These are phyloP conservation scores for Ochotona princeps DNA, from an alignment of 2,113 vertebrate genomes.

Conservation along the genomic window DNA sequence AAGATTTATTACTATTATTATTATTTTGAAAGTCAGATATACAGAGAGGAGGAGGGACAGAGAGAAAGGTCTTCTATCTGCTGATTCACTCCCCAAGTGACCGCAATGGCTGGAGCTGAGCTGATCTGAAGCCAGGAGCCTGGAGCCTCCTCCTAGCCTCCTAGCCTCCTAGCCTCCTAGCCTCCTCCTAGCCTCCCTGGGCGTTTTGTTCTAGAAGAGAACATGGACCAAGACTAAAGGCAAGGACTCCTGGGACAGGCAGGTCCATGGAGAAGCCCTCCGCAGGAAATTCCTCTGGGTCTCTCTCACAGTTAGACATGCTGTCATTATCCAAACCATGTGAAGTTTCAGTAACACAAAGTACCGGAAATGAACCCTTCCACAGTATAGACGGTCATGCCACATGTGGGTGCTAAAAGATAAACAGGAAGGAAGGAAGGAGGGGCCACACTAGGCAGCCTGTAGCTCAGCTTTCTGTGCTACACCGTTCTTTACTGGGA, in stretches of 20 bases:
- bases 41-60: too few relatives aligned
- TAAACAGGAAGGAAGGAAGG: background rate
- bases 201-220: too few relatives aligned
- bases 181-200: too few relatives aligned
- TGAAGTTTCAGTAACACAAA: background rate
- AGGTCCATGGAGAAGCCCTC: background rate
- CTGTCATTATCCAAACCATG: background rate
- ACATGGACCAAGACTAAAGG: background rate
- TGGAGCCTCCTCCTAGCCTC: too few relatives aligned
- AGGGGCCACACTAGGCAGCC: accelerated
- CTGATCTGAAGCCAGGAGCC: too few relatives aligned
- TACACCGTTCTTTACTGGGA: background rate
- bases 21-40: too few relatives aligned
- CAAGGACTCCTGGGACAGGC: background rate
- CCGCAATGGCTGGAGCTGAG: too few relatives aligned
- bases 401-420: background rate
- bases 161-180: too few relatives aligned
- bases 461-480: background rate
- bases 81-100: too few relatives aligned
- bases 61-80: too few relatives aligned
- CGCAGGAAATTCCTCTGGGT: background rate
- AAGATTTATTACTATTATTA: too few relatives aligned
- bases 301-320: background rate
- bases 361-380: background rate
- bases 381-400: accelerated